Conservation (phyloP, 2,113 vertebrate species). For the Chionodraco myersi region DNA sequence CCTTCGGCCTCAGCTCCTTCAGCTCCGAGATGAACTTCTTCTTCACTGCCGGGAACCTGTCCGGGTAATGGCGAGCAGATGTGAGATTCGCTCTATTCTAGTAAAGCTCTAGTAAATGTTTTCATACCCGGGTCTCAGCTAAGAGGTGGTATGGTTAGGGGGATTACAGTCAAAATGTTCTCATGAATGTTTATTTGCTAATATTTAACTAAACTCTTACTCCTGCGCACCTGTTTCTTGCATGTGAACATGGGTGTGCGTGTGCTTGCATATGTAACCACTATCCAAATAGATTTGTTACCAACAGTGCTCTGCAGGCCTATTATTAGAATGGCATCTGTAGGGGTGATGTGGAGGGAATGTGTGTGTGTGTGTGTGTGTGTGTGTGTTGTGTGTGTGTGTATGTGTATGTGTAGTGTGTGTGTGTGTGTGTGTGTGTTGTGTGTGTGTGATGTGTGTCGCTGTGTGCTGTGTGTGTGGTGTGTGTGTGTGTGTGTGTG, state of each 20-base stretch:
- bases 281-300: conserved; percentile 57
- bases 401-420: too few relatives aligned
- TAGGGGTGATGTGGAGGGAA: conserved; percentile 72
- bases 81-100: conserved; percentile 6
- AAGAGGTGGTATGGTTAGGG: not conserved
- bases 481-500: conserved; percentile 7
- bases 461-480: conserved; percentile 37
- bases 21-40: conserved; percentile 98
- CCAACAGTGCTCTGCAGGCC: conserved; percentile 61
- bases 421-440: conserved; percentile 4
- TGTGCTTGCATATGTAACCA: conserved; percentile 34
- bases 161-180: not conserved
- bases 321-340: conserved; percentile 86
- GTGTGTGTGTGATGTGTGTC: conserved; percentile 5
- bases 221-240: conserved; percentile 14
- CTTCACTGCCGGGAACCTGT: conserved; percentile 95
- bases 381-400: too few relatives aligned
- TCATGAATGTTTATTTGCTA: not conserved
- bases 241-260: conserved; percentile 11
- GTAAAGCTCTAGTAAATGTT: conserved; percentile 15
- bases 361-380: conserved; percentile 41
- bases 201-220: not conserved
- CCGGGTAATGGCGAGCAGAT: conserved; percentile 30
- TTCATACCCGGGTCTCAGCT: not conserved
- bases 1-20: conserved; percentile 96